Base-by-base conservation (phyloP, 2,888 invertebrate species). In the Sinotaia quadrata region DNA sequence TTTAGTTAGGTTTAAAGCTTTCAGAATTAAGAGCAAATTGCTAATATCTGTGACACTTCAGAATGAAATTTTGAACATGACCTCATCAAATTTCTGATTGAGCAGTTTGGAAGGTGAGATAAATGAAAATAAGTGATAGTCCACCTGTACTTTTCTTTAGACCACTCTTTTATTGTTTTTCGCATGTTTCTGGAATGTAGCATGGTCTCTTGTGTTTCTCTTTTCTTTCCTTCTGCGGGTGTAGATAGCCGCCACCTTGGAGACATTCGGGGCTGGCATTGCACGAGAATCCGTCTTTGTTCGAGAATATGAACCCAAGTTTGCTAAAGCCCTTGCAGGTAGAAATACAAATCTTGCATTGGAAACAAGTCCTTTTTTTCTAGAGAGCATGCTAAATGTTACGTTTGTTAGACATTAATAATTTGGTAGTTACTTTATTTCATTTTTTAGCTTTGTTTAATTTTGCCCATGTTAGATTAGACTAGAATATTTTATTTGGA, bases 161-260 rank as follows among this genome's bases (percentile, higher is more conserved):
- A n/a, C n/a, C n/a, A n/a, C n/a, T n/a, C 21, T 58, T 21, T 59
- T 33, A 21, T n/a, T 59, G 37, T 37, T 59, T 59, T 59, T 18
- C 4, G 24, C 31, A 36, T 51, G 59, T 34, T 37, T 67, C 47
- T 15, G 36, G 31, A 60, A 31, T 36, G 49, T 44, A 36, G 65
- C 66, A 66, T 70, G 70, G 57, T 34, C 59, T 41, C 63, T 58
- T 52, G 21, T 37, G 21, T 24, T 34, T 41, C 27, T 31, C 58
- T 31, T 41, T 18, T 56, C n/a, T 27, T 56, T 34, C 21, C 36
- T 44, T 44, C 63, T 15, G 49, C 57, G 31, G 72, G 73, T 77
- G 56, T 81, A 86, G 90, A 96, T 97, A 82, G 95, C 95, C 58
- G 95, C 96, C 89, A 97, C 97, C 83, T 95, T 97, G 93, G 95